Evolutionary conservation across 2,113 vertebrate genomes (phyloP).

Genomic region (Tiliqua scincoides): DNA sequence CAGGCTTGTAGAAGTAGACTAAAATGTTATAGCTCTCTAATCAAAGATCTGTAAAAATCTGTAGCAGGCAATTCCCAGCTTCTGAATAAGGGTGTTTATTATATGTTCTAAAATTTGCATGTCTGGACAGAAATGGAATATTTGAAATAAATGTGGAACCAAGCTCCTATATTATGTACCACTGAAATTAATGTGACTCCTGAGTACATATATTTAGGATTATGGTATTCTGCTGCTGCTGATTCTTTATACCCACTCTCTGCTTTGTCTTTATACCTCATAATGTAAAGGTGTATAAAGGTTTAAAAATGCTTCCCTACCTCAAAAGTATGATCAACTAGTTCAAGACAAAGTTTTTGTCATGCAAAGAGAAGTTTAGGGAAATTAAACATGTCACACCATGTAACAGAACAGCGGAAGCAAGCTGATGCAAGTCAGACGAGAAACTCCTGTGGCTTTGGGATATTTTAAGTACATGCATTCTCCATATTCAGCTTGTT

Average conservation of each 20-base stretch:
- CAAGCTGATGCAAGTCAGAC: constrained; percentile 47
- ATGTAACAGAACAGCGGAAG: constrained; percentile 25
- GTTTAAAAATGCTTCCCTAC: constrained; percentile 8
- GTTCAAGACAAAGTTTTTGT: constrained; percentile 53
- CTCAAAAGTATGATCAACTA: constrained; percentile 21
- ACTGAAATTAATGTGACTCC: too few species aligned
- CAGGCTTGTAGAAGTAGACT: neutral
- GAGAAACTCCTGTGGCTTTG: constrained; percentile 61
- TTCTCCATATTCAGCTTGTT: neutral
- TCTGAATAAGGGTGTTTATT: neutral
- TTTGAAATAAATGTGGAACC: neutral
- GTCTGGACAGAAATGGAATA: neutral
- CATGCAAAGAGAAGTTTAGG: constrained; percentile 45
- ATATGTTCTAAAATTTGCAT: neutral
- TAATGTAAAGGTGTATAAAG: constrained; percentile 44
- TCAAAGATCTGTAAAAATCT: neutral
- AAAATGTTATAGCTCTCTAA: neutral
- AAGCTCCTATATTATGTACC: neutral
- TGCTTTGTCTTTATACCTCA: neutral
- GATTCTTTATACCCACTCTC: neutral
- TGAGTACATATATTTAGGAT: neutral
- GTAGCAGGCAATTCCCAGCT: neutral
- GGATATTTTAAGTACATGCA: constrained; percentile 28
- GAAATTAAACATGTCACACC: neutral
- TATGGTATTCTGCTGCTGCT: neutral